Conservation (phyloP, 2,888 invertebrate genomes). For the Gryllus longicercus region DNA sequence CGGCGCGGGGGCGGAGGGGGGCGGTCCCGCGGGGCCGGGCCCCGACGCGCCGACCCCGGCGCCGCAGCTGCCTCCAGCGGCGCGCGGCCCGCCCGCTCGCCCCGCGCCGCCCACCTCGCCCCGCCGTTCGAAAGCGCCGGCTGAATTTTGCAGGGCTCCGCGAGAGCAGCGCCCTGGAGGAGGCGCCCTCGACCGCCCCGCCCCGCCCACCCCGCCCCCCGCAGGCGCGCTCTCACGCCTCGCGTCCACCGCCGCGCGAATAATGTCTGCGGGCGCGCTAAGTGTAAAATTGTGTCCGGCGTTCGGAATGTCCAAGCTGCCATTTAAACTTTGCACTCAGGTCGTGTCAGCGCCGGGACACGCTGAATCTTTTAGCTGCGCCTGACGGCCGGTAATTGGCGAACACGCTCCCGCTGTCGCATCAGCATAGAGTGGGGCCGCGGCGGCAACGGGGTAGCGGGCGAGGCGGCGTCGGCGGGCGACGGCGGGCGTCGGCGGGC, state of each 20-base stretch:
- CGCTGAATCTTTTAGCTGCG: conserved; percentile 35
- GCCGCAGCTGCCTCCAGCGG: conserved; percentile 5
- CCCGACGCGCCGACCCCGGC: conserved; percentile 5
- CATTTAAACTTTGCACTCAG: conserved; percentile 34
- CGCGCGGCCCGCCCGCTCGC: background rate
- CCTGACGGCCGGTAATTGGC: conserved; percentile 35
- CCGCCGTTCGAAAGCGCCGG: conserved; percentile 5
- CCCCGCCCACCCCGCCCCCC: background rate
- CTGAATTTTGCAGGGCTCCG: background rate
- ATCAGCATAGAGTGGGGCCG: conserved; percentile 6
- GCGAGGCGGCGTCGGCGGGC: background rate
- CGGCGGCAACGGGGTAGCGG: background rate
- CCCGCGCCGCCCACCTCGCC: background rate
- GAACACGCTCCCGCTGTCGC: conserved; percentile 33
- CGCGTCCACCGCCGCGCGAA: conserved; percentile 24
- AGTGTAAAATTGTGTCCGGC: conserved; percentile 37
- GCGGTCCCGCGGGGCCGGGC: background rate
- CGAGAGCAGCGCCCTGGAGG: conserved; percentile 21
- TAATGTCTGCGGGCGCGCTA: conserved; percentile 34
- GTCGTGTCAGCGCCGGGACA: conserved; percentile 31
- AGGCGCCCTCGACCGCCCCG: background rate
- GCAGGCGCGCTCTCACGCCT: background rate
- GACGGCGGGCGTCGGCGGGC: background rate
- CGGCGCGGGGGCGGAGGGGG: background rate
- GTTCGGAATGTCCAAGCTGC: conserved; percentile 35